These are phyloP conservation scores for Leptocoma aspasia DNA, from an alignment of 2,113 vertebrate genomes.

Conservation along the genomic window DNA sequence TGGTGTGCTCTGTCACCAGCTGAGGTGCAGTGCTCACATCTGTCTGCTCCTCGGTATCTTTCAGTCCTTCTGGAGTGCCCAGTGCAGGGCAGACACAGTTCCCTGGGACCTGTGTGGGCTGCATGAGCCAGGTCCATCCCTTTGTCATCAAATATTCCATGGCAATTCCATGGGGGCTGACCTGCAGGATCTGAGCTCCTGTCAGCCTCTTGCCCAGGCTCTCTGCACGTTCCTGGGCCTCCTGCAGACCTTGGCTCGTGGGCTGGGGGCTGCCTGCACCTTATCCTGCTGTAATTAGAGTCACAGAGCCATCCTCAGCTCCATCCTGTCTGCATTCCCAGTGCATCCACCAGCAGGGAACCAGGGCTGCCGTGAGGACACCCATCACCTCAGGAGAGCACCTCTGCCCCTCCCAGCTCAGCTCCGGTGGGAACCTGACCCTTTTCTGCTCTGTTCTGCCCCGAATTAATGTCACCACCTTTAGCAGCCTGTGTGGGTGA, in stretches of 20 bases:
- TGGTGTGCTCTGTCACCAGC: accelerated
- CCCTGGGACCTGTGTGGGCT: neutral
- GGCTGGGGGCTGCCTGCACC: neutral
- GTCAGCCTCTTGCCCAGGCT: neutral
- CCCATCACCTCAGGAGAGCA: neutral
- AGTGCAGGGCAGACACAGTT: accelerated
- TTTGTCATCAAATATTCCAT: neutral
- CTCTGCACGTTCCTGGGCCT: neutral
- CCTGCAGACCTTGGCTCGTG: accelerated
- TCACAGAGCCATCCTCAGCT: accelerated
- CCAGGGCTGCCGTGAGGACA: no score
- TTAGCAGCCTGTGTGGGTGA: neutral
- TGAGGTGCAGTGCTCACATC: accelerated
- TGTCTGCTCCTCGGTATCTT: neutral
- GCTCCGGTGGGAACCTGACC: neutral
- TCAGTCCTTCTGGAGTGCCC: neutral
- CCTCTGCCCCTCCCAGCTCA: neutral
- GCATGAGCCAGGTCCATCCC: neutral
- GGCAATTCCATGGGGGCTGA: neutral
- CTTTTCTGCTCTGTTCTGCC: neutral
- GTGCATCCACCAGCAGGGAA: neutral
- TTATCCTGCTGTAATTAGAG: neutral
- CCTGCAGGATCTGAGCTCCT: no score
- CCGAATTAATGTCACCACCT: neutral
- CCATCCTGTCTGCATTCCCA: neutral